These are phyloP conservation scores for Cydia strobilella DNA, from an alignment of 1,140 invertebrate species.

Conservation along the genomic window DNA sequence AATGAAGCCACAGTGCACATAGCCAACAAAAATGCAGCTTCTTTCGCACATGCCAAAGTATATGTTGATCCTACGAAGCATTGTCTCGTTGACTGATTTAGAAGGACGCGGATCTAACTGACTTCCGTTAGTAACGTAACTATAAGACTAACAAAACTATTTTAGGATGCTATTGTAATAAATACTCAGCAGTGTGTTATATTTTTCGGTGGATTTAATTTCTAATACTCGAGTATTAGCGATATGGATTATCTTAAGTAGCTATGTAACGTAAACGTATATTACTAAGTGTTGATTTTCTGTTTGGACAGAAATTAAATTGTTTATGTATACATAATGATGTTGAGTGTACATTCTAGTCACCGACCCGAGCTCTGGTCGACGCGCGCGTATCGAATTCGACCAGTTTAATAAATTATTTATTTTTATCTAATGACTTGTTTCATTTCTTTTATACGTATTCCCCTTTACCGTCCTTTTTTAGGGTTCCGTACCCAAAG, in stretches of 20 bases:
- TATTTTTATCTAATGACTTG: constrained; percentile 65
- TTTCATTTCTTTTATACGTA: constrained; percentile 53
- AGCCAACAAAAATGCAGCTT: not conserved
- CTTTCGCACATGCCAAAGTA: not conserved
- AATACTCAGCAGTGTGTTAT: constrained; percentile 67
- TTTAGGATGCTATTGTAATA: constrained; percentile 53
- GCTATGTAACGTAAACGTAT: constrained; percentile 70
- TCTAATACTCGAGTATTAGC: constrained; percentile 80
- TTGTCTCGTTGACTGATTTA: constrained; percentile 44
- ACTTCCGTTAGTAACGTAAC: constrained; percentile 58
- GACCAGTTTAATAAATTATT: constrained; percentile 75
- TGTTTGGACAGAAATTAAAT: constrained; percentile 74
- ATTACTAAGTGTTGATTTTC: constrained; percentile 77
- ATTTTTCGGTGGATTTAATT: constrained; percentile 75
- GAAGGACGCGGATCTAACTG: constrained; percentile 31
- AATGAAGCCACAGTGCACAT: not conserved
- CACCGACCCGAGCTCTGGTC: constrained; percentile 76
- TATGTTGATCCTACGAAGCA: not conserved
- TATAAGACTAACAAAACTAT: constrained; percentile 74
- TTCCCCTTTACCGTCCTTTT: not conserved
- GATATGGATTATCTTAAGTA: constrained; percentile 76
- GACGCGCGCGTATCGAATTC: constrained; percentile 62
- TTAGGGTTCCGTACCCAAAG: too few relatives aligned
- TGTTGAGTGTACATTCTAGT: constrained; percentile 79
- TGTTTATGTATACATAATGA: constrained; percentile 72